phyloP scores from a whole-genome alignment of 1,140 invertebrate genomes.

The Bombus waltoni region DNA sequence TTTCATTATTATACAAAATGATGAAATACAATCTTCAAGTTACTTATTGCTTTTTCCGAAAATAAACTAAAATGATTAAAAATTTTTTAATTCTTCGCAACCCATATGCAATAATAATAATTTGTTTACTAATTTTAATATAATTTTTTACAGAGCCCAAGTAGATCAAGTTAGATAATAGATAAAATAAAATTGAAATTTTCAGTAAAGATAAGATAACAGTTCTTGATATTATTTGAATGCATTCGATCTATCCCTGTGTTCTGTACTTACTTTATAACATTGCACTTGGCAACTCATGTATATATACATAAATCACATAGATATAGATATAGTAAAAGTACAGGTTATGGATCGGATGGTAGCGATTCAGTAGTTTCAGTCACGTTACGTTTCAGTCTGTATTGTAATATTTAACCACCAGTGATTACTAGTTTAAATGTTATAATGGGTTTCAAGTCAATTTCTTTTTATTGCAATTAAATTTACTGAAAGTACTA shows the following conservation, averaged over 20 bases:
- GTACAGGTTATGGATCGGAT: constrained; percentile 40
- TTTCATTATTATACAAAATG: neutral
- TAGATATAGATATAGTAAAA: neutral
- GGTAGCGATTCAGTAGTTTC: constrained; percentile 18
- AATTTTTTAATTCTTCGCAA: neutral
- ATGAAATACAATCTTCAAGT: neutral
- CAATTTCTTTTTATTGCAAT: neutral
- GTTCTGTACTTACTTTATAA: neutral
- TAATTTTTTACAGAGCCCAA: neutral
- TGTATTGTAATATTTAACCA: neutral
- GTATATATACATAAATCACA: neutral
- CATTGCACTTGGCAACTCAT: neutral
- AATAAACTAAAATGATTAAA: neutral
- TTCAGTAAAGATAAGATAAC: neutral
- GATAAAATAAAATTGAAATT: neutral
- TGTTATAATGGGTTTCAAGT: neutral
- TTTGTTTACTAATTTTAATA: neutral
- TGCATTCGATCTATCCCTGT: neutral
- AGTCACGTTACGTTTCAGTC: neutral
- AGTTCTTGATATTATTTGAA: neutral
- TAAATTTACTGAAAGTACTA: neutral
- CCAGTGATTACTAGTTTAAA: neutral
- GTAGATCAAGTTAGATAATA: neutral
- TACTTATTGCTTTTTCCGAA: too few species aligned
- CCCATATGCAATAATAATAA: neutral